Evolutionary conservation across 1,140 invertebrate genomes (phyloP).

Genomic region (Eulimnadia texana): DNA sequence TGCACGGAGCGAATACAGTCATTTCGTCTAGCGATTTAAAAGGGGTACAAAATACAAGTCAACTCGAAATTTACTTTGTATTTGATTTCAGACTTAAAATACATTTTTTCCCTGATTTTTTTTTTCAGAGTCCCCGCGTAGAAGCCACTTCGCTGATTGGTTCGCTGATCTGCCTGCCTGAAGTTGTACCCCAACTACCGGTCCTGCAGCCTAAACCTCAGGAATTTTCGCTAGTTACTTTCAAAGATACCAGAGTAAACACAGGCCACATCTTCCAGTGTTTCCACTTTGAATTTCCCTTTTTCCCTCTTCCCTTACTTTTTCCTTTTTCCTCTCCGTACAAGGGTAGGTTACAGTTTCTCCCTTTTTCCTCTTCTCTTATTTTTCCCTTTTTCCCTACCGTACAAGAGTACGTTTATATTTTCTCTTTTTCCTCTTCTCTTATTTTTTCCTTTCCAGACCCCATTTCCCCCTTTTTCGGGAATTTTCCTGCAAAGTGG

Average conservation of each 20-base stretch:
- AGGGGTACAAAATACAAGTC: slow-evolving; percentile 33
- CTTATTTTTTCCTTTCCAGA: too few relatives aligned
- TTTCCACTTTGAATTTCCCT: too few relatives aligned
- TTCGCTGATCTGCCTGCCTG: slow-evolving; percentile 64
- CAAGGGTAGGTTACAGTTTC: too few relatives aligned
- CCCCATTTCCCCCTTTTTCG: too few relatives aligned
- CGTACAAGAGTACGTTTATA: not conserved
- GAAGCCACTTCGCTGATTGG: slow-evolving; percentile 87
- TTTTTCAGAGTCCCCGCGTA: slow-evolving; percentile 50
- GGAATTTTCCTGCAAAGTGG: too few relatives aligned
- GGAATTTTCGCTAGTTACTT: slow-evolving; percentile 50
- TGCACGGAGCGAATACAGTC: slow-evolving; percentile 75
- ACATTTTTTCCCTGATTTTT: not conserved
- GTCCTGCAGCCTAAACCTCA: slow-evolving; percentile 60
- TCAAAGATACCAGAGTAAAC: slow-evolving; percentile 63
- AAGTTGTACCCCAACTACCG: slow-evolving; percentile 55
- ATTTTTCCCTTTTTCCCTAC: not conserved
- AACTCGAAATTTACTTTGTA: too few relatives aligned
- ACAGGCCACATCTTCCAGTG: not conserved
- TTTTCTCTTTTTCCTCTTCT: too few relatives aligned
- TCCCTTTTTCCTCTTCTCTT: too few relatives aligned
- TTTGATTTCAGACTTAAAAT: slow-evolving; percentile 5
- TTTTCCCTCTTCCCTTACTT: too few relatives aligned
- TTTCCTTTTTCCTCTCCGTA: too few relatives aligned
- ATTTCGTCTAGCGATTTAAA: slow-evolving; percentile 65